Evolutionary conservation across 2,888 invertebrate species (phyloP), one percentile per base, ranked within the genome.

Genomic region (Schrankia costaestrigalis): DNA sequence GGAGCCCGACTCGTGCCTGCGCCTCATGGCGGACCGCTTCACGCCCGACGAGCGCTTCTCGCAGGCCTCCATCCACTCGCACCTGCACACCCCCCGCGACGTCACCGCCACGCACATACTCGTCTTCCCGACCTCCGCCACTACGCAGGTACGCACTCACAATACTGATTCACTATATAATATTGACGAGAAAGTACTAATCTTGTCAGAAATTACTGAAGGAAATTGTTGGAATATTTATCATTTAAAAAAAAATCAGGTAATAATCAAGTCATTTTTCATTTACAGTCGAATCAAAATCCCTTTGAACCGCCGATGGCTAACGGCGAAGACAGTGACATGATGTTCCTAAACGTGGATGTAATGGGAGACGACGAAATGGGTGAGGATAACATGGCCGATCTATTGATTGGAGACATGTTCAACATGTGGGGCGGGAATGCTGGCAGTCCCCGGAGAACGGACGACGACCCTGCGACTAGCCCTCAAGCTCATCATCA

Each of bases 81-180:
- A 95, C 54, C 90, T 99, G 63, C 95, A 96, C 59, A 99, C 99
- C 41, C 99, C 99, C 3, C 93, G 97, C 49, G 99, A 99, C 85
- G 96, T 97, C 46, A 95, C 97, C 36, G 96, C 96, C 76, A 99
- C 99, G 40, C 99, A 99, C 77, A 99, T 99, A 56, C 91, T 99
- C 57, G 99, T 99, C 56, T 99, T 99, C 87, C 99, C 99, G 29
- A 99, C 98, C 22, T 98, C 96, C 41, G 97, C 97, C 24, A 96
- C 96, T 36, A 96, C 97, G 39, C 96, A 96, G 91, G 94, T 94
- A 34, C 11, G 11, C 7, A 12, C 17, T 1, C n/a, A 17, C 4
- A 7, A 17, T 17, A 17, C 7, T 17, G 7, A 3, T 17, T 7
- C 17, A 17, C 7, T 3, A 17, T 7, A 17, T 17, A 17, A 17